Evolutionary conservation across 2,113 vertebrate species (phyloP).

Genomic region (Sclerurus mexicanus): DNA sequence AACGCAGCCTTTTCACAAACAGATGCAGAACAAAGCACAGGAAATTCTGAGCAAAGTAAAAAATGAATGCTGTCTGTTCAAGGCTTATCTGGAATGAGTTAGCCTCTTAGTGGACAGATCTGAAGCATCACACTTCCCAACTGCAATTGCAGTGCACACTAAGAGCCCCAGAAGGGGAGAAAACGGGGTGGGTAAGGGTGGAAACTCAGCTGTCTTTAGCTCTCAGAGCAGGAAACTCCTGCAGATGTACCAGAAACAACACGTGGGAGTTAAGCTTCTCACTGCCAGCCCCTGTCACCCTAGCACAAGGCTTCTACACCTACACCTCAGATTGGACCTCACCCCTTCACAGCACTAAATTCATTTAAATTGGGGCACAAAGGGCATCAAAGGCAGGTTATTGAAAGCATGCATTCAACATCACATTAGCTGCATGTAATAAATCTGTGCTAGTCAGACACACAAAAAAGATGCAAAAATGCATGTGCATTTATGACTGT

Average conservation of each 20-base stretch:
- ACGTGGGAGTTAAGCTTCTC: not conserved
- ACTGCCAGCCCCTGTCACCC: not conserved
- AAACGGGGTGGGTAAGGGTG: not conserved
- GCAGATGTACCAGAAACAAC: not conserved
- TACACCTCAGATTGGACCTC: not conserved
- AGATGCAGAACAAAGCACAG: slow-evolving; percentile 66
- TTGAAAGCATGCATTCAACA: not conserved
- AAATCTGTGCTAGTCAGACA: not conserved
- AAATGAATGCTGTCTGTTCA: slow-evolving; percentile 42
- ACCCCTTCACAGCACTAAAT: not conserved
- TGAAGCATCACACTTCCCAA: not conserved
- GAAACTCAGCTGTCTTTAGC: not conserved
- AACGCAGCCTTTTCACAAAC: slow-evolving; percentile 12
- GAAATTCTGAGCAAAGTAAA: slow-evolving; percentile 61
- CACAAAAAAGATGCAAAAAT: not conserved
- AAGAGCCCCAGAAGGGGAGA: not conserved
- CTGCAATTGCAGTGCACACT: not conserved
- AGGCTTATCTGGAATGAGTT: slow-evolving; percentile 56
- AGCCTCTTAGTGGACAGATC: slow-evolving; percentile 49
- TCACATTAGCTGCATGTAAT: not conserved
- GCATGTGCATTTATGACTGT: not conserved
- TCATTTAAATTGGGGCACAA: not conserved
- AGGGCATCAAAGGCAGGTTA: not conserved
- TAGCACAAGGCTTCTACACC: not conserved
- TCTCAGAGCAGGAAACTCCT: not conserved